phyloP scores from a whole-genome alignment of 2,888 invertebrate species.

The Drosophila pseudotalamancana region DNA sequence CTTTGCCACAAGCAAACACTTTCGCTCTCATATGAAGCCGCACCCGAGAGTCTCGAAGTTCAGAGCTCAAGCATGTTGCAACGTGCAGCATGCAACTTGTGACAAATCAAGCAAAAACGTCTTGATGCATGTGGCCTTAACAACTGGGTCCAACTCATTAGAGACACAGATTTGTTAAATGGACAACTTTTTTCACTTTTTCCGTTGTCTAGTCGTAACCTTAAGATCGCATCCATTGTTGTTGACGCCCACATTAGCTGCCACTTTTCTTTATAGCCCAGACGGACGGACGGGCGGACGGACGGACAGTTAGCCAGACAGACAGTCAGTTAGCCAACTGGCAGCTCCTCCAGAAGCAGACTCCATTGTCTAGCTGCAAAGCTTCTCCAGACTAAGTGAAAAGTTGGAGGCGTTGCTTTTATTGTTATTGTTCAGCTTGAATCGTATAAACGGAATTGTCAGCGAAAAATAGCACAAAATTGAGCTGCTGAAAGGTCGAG shows the following conservation, averaged over 20 bases:
- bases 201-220: too few species aligned
- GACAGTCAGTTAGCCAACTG: too few species aligned
- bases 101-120: conserved; percentile 52
- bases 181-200: too few species aligned
- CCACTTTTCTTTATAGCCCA: too few species aligned
- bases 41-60: conserved; percentile 42
- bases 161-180: conserved; percentile 29
- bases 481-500: conserved; percentile 59
- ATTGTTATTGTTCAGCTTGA: conserved; percentile 57
- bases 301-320: too few species aligned
- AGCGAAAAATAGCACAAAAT: conserved; percentile 15
- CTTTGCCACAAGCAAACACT: conserved; percentile 59
- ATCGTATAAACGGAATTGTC: conserved; percentile 17
- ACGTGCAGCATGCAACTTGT: too few species aligned
- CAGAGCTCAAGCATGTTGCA: conserved; percentile 63
- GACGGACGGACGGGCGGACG: too few species aligned
- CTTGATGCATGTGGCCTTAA: conserved; percentile 39
- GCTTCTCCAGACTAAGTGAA: too few species aligned
- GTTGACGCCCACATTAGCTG: too few species aligned
- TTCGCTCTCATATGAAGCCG: conserved; percentile 56
- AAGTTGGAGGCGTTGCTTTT: conserved; percentile 48
- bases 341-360: conserved; percentile 65
- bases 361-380: conserved; percentile 62
- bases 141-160: conserved; percentile 42
- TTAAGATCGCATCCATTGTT: too few species aligned